Conservation (phyloP, 2,888 invertebrate genomes). For the Nematopogon swammerdamellus region DNA sequence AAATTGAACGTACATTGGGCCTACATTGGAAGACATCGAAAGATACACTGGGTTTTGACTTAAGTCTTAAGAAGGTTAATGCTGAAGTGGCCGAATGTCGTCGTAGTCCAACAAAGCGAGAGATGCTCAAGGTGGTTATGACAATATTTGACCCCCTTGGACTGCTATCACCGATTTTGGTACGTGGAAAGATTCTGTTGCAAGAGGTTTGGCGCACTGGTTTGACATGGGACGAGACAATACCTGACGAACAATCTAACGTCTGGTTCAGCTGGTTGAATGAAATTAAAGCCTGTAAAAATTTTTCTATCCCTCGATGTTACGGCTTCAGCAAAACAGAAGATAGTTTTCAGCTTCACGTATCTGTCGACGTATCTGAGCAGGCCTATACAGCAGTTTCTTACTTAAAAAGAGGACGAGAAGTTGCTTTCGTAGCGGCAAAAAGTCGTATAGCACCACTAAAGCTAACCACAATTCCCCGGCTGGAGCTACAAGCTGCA, state of each 20-base stretch:
- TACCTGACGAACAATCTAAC: neutral
- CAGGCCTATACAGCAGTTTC: neutral
- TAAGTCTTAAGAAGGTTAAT: constrained; percentile 5
- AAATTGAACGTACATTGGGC: neutral
- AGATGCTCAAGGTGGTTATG: neutral
- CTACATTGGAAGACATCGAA: neutral
- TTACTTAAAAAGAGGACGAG: neutral
- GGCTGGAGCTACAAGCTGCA: too few relatives aligned
- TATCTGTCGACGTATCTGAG: neutral
- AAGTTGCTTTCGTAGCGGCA: too few relatives aligned
- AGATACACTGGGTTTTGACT: neutral
- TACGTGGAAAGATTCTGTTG: neutral
- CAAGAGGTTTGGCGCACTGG: neutral
- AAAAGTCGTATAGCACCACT: too few relatives aligned
- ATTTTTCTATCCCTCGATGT: constrained; percentile 1
- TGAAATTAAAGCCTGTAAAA: neutral
- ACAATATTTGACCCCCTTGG: constrained; percentile 2
- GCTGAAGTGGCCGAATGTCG: neutral
- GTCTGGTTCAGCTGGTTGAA: neutral
- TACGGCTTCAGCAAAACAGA: neutral
- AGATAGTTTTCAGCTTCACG: neutral
- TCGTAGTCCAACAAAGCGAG: neutral
- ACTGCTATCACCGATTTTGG: neutral
- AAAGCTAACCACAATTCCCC: too few relatives aligned
- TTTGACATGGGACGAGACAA: neutral